Base-by-base conservation (phyloP, 2,113 vertebrate genomes). In the Rhea pennata region DNA sequence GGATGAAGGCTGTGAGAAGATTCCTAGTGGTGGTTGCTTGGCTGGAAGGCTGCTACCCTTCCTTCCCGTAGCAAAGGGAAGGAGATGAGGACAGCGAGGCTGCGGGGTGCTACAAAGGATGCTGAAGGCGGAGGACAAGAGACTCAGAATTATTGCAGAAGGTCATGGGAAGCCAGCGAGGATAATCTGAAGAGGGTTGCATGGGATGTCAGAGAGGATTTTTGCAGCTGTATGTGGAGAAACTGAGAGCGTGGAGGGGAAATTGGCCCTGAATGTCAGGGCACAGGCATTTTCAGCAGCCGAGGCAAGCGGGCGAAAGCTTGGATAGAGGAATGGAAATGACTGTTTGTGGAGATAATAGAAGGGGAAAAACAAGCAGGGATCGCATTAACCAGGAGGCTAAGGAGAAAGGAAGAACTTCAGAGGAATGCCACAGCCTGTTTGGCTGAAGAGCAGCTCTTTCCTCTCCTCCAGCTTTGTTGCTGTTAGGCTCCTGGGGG, bases 391-490 rank as follows among this genome's bases (percentile, higher is more conserved):
- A 39, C 14, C 42, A 59, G 79, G 75, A 82, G 70, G 22, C 44
- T 9, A 26, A 81, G 67, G 74, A 84, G 88, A 86, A 81, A 44
- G 50, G 44, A 93, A 51, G 85, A 80, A 33, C 50, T 67, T 46
- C 71, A 74, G 75, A 80, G 65, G 69, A 94, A 77, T 0, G 23
- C 64, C 92, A 79, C 54, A 0, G 11, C 46, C 51, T 87, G 64
- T 81, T 54, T 75, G 87, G 22, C 46, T 46, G 3, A 70, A 73
- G 54, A 51, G 27, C 59, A 86, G 71, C 54, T 80, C 42, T 71
- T 88, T 86, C 58, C 51, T 92, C 78, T 74, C 59, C 11, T 1
- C 84, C 27, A 78, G 71, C 64, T 83, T 89, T 91, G 59, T 89
- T 89, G 91, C 87, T 95, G 84, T 53, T 65, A 1, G 0, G 72